Percentiles rank a stretch among this genome's conserved stretches.
Conservation (phyloP, 2,113 vertebrate genomes). For the Carollia perspicillata region DNA sequence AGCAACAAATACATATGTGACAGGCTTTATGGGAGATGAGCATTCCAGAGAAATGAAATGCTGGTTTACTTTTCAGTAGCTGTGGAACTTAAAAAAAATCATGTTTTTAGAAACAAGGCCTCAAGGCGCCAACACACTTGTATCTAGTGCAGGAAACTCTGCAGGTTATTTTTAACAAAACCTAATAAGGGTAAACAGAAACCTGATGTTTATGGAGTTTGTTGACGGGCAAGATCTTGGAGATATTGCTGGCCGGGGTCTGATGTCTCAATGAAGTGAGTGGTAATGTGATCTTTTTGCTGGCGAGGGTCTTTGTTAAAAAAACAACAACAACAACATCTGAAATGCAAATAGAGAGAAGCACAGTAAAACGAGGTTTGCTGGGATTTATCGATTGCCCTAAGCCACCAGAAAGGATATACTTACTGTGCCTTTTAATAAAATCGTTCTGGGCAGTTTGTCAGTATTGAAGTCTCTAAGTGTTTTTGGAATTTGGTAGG, state of each 20-base stretch:
- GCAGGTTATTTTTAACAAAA: constrained; percentile 64
- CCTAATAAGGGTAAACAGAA: constrained; percentile 39
- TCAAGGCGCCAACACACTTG: constrained; percentile 47
- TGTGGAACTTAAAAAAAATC: not conserved
- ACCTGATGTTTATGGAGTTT: not conserved
- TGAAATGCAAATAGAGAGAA: not conserved
- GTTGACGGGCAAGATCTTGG: not conserved
- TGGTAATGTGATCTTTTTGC: not conserved
- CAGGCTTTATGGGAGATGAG: constrained; percentile 83
- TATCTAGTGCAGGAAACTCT: constrained; percentile 51
- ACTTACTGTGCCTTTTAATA: not conserved
- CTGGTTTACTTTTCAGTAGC: constrained; percentile 64
- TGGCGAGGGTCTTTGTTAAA: not conserved
- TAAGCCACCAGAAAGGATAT: constrained; percentile 14
- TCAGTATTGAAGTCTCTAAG: not conserved
- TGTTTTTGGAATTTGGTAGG: not conserved
- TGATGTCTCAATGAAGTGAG: not conserved
- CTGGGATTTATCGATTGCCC: not conserved
- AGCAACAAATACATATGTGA: constrained; percentile 83
- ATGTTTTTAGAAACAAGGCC: constrained; percentile 36
- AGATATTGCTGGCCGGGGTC: not conserved
- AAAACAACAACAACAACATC: not conserved
- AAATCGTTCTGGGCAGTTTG: constrained; percentile 28
- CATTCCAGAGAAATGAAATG: constrained; percentile 71
- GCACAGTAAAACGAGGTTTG: not conserved